Evolutionary conservation across 2,113 vertebrate species (phyloP).

Genomic region (Aix galericulata): DNA sequence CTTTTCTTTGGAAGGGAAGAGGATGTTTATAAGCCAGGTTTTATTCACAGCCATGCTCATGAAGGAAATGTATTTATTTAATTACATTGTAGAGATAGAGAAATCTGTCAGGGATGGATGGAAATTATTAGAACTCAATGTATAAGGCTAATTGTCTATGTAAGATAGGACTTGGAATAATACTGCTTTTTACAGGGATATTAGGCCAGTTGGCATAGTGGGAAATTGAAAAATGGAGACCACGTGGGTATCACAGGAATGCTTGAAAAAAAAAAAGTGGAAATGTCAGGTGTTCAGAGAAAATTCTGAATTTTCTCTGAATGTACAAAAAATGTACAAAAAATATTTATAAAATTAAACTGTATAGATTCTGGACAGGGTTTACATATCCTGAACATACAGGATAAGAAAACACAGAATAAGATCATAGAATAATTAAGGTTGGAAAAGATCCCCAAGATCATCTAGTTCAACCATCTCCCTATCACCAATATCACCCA

Average conservation of each 20-base stretch:
- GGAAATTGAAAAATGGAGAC: not conserved
- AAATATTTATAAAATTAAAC: not conserved
- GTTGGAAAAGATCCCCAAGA: no score
- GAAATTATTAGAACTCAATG: not conserved
- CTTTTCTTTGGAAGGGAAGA: not conserved
- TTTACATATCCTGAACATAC: not conserved
- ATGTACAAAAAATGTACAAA: not conserved
- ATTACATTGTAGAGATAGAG: not conserved
- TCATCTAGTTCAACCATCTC: no score
- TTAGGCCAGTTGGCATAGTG: not conserved
- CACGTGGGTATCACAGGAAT: not conserved
- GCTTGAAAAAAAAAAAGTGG: not conserved
- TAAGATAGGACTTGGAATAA: not conserved
- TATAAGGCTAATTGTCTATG: not conserved
- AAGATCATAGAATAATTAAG: not conserved
- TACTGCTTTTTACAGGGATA: fast-evolving
- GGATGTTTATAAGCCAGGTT: not conserved
- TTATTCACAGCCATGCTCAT: not conserved
- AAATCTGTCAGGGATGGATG: not conserved
- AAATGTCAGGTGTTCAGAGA: not conserved
- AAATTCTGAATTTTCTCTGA: not conserved
- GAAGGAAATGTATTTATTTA: not conserved
- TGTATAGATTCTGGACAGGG: not conserved
- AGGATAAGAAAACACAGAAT: not conserved
- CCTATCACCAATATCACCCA: no score